These are phyloP conservation scores for Mastomys coucha DNA, from an alignment of 2,113 vertebrate genomes.

Conservation along the genomic window DNA sequence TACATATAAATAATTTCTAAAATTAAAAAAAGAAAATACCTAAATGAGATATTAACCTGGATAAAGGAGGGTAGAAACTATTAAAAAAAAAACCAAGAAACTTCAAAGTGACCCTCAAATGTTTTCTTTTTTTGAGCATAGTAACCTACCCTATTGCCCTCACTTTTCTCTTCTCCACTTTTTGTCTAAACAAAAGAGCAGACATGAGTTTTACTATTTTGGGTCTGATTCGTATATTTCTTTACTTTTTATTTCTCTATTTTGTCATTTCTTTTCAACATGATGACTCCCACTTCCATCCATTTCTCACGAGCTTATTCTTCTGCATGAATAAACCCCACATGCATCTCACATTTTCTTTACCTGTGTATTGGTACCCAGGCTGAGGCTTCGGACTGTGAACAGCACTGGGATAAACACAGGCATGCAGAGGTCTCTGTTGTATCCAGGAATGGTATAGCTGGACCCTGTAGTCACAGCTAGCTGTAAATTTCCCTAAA, in stretches of 20 bases:
- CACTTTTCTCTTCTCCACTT: no score
- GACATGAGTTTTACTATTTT: neutral
- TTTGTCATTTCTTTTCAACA: neutral
- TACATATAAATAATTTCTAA: neutral
- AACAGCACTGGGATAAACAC: neutral
- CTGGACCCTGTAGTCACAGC: neutral
- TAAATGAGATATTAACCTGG: neutral
- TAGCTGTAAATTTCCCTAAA: neutral
- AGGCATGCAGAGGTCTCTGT: neutral
- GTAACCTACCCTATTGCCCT: neutral
- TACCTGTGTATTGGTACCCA: neutral
- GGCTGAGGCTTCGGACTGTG: neutral
- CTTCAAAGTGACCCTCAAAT: neutral
- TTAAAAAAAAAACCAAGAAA: neutral
- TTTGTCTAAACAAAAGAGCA: neutral
- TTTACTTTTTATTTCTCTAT: neutral
- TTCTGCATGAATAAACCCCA: neutral
- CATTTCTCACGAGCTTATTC: neutral
- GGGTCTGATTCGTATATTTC: neutral
- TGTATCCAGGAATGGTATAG: neutral
- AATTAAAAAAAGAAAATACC: slow-evolving; percentile 21
- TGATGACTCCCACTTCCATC: neutral
- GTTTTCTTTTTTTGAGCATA: neutral
- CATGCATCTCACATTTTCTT: neutral
- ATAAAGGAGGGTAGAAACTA: neutral